These are phyloP conservation scores for Triplophysa bombifrons DNA, from an alignment of 2,797 vertebrate genomes.

Conservation along the genomic window DNA sequence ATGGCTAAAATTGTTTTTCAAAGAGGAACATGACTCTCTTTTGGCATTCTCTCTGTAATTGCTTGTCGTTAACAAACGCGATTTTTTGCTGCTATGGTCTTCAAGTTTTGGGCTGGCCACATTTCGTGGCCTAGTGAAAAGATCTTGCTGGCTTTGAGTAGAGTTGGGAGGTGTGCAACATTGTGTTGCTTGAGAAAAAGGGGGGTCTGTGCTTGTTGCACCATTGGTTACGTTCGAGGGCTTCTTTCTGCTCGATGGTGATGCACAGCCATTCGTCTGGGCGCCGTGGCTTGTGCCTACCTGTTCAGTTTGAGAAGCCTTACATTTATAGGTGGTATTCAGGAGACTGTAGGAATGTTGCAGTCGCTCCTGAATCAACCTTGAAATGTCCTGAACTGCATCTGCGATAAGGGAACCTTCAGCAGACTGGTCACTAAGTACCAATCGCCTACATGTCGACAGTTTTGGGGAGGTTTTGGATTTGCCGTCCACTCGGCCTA, in stretches of 20 bases:
- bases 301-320: slow-evolving; percentile 58
- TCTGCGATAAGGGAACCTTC: slow-evolving; percentile 78
- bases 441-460: slow-evolving; percentile 83
- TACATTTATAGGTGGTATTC: slow-evolving; percentile 60
- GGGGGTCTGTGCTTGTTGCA: slow-evolving; percentile 64
- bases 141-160: slow-evolving; percentile 62
- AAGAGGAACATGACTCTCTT: slow-evolving; percentile 68
- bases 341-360: slow-evolving; percentile 73
- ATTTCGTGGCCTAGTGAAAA: slow-evolving; percentile 70
- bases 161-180: slow-evolving; percentile 65
- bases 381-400: slow-evolving; percentile 80
- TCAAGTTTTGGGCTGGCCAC: slow-evolving; percentile 82
- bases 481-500: slow-evolving; percentile 65
- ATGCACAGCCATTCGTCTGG: slow-evolving; percentile 68
- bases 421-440: slow-evolving; percentile 73
- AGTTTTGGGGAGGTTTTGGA: slow-evolving; percentile 79
- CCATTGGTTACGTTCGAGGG: slow-evolving; percentile 69
- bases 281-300: slow-evolving; percentile 52
- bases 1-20: slow-evolving; percentile 56
- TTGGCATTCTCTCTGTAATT: slow-evolving; percentile 63
- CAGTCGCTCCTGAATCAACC: slow-evolving; percentile 83
- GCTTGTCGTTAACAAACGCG: slow-evolving; percentile 58
- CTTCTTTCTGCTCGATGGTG: slow-evolving; percentile 69
- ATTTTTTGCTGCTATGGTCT: slow-evolving; percentile 72
- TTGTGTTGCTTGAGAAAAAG: slow-evolving; percentile 78